Conservation (phyloP, 2,888 invertebrate species). For the Drosophila stalkeri region DNA sequence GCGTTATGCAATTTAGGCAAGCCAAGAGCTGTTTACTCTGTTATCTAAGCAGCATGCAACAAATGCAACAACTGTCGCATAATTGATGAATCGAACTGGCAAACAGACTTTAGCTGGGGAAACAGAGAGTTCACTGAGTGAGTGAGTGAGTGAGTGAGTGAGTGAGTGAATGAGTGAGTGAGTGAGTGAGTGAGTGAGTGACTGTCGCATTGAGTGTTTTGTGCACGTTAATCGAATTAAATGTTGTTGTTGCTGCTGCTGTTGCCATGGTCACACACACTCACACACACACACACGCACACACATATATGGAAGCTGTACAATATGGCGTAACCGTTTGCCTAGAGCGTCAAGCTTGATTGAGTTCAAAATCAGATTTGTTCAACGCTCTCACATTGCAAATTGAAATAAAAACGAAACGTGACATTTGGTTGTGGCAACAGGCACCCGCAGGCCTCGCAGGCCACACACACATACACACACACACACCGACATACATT, state of each 20-base stretch:
- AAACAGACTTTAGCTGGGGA: neutral
- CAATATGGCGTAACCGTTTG: constrained; percentile 60
- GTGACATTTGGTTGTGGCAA: constrained; percentile 62
- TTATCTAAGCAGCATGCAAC: constrained; percentile 15
- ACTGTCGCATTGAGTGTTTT: constrained; percentile 13
- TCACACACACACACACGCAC: neutral
- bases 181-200: neutral
- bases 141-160: neutral
- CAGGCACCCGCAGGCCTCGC: constrained; percentile 35
- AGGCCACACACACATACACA: constrained; percentile 9
- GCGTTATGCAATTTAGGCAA: constrained; percentile 41
- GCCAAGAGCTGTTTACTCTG: neutral
- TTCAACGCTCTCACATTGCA: constrained; percentile 57
- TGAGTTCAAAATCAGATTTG: constrained; percentile 68
- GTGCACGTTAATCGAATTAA: constrained; percentile 58
- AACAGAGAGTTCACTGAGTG: neutral
- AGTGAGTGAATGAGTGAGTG: neutral
- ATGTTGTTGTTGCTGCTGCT: constrained; percentile 50
- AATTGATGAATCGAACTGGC: constrained; percentile 52
- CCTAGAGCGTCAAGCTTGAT: constrained; percentile 50
- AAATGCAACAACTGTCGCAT: constrained; percentile 45
- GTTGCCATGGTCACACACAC: constrained; percentile 27
- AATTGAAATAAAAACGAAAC: constrained; percentile 68
- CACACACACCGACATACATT: constrained; percentile 2
- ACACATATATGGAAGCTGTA: constrained; percentile 4